These are phyloP conservation scores for Diuraphis noxia DNA, from an alignment of 1,140 invertebrate genomes.

Conservation along the genomic window DNA sequence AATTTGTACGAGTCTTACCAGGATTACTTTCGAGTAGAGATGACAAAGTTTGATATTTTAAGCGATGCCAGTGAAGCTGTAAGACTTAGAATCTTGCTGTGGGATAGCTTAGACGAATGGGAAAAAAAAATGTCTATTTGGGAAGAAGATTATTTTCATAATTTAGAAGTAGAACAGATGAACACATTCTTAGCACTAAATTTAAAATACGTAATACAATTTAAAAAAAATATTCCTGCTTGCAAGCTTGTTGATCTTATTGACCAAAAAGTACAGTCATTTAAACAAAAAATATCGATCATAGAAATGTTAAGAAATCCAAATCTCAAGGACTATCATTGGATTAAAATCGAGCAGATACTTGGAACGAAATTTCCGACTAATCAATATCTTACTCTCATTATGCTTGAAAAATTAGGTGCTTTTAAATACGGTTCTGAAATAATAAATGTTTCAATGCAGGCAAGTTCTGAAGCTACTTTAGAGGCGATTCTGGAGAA, in stretches of 20 bases:
- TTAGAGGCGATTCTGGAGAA: conserved; percentile 78
- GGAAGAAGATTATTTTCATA: conserved; percentile 44
- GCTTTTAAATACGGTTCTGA: conserved; percentile 74
- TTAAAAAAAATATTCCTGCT: conserved; percentile 38
- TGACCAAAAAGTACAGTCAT: conserved; percentile 52
- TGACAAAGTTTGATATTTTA: conserved; percentile 5
- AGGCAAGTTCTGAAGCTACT: conserved; percentile 81
- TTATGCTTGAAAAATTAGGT: conserved; percentile 70
- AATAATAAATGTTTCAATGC: conserved; percentile 78
- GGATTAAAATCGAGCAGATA: conserved; percentile 78
- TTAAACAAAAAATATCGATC: conserved; percentile 67
- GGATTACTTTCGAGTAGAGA: not conserved
- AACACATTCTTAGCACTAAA: conserved; percentile 23
- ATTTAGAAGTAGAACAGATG: conserved; percentile 35
- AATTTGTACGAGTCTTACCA: conserved; percentile 65
- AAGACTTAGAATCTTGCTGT: conserved; percentile 26
- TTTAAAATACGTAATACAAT: conserved; percentile 35
- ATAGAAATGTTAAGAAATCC: conserved; percentile 77
- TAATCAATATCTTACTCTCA: conserved; percentile 68
- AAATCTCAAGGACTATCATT: conserved; percentile 74
- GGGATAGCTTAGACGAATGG: conserved; percentile 62
- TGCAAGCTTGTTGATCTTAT: conserved; percentile 32
- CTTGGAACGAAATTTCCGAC: conserved; percentile 70
- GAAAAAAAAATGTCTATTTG: not conserved
- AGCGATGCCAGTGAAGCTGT: conserved; percentile 32